These are phyloP conservation scores for Trachelus tabidus DNA, from an alignment of 2,888 invertebrate species.

Conservation along the genomic window DNA sequence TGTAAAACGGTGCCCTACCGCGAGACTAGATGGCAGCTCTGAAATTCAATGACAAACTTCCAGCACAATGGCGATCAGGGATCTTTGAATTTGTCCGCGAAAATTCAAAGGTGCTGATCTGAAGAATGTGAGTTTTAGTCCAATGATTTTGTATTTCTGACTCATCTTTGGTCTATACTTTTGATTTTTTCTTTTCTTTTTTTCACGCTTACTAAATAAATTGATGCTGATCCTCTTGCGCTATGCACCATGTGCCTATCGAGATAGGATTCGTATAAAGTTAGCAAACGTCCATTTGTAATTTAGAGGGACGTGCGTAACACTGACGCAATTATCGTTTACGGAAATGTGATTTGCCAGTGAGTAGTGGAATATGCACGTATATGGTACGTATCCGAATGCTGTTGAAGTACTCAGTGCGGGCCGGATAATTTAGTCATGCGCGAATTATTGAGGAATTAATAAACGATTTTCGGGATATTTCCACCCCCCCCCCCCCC, in stretches of 20 bases:
- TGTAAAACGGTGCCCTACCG: constrained; percentile 32
- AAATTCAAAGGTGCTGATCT: background rate
- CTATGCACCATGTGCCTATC: background rate
- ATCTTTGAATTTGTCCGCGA: background rate
- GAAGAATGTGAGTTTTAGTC: background rate
- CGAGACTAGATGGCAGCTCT: background rate
- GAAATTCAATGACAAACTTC: background rate
- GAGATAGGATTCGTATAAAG: constrained; percentile 26
- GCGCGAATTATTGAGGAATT: constrained; percentile 21
- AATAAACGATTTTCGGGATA: background rate
- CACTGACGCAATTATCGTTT: constrained; percentile 54
- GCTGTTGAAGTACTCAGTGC: background rate
- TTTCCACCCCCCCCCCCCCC: background rate
- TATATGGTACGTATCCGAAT: background rate
- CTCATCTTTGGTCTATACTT: background rate
- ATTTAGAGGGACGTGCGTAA: constrained; percentile 52
- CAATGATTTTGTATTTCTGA: background rate
- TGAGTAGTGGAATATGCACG: background rate
- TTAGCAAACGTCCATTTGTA: constrained; percentile 50
- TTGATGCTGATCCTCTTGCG: background rate
- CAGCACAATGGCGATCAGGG: background rate
- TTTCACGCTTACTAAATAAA: background rate
- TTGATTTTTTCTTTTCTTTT: no score
- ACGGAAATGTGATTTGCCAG: constrained; percentile 50
- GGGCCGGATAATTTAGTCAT: constrained; percentile 46